Conservation (phyloP, 2,113 vertebrate species). For the Sander lucioperca region DNA sequence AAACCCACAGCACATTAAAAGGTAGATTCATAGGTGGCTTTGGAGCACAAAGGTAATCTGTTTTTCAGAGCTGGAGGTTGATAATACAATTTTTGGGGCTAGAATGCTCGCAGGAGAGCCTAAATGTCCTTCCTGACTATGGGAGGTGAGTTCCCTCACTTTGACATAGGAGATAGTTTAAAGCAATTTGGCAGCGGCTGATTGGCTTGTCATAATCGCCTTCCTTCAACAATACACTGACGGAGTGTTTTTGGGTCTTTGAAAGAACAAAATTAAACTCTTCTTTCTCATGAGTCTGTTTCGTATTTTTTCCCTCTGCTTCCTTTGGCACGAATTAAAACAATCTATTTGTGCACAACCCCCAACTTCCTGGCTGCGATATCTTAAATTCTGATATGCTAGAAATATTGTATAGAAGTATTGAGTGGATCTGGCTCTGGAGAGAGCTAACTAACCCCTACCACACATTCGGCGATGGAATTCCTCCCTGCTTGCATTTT, state of each 20-base stretch:
- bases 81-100: constrained; percentile 49
- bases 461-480: background rate
- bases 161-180: constrained; percentile 45
- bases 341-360: constrained; percentile 25
- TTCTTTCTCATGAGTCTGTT: background rate
- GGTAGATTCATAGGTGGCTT: constrained; percentile 52
- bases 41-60: constrained; percentile 46
- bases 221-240: constrained; percentile 35
- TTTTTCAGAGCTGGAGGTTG: constrained; percentile 45
- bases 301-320: background rate
- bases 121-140: constrained; percentile 22
- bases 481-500: constrained; percentile 18
- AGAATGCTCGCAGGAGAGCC: constrained; percentile 42
- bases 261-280: constrained; percentile 27
- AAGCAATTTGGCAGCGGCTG: constrained; percentile 54
- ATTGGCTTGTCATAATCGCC: constrained; percentile 60
- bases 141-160: constrained; percentile 23
- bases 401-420: constrained; percentile 23
- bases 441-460: background rate
- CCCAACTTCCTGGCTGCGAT: constrained; percentile 34
- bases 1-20: constrained; percentile 72
- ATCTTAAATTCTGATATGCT: constrained; percentile 54
- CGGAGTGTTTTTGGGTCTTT: constrained; percentile 22
- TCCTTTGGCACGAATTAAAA: constrained; percentile 12
- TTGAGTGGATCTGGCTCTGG: background rate